Conservation (phyloP, 1,140 invertebrate genomes). For the Tetramorium alpestre region DNA sequence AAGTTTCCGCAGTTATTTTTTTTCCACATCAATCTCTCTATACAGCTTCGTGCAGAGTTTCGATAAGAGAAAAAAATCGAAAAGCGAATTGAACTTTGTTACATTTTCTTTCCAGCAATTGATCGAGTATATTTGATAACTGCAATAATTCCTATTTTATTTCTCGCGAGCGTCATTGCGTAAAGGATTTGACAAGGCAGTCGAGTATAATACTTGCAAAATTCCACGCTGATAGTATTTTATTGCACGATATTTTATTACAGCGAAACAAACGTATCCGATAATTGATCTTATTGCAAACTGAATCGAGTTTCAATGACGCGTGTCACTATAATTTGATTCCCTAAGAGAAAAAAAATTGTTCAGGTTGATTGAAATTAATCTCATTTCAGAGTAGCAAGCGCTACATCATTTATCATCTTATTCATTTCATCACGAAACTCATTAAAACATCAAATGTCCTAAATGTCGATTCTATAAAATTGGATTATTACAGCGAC, state of each 20-base stretch:
- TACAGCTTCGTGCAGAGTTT: background rate
- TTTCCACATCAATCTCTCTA: background rate
- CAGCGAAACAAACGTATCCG: slow-evolving; percentile 14
- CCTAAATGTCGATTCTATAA: slow-evolving; percentile 2
- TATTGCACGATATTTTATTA: slow-evolving; percentile 22
- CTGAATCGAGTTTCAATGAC: background rate
- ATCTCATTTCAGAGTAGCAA: background rate
- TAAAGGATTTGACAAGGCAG: background rate
- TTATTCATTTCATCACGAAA: slow-evolving; percentile 4
- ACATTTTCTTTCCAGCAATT: background rate
- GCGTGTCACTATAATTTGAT: slow-evolving; percentile 10
- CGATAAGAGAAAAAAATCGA: background rate
- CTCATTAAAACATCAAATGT: slow-evolving; percentile 11
- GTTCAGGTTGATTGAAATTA: slow-evolving; percentile 24
- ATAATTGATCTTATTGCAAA: slow-evolving; percentile 19
- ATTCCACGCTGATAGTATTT: slow-evolving; percentile 17
- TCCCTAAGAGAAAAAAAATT: background rate
- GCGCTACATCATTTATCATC: slow-evolving; percentile 24
- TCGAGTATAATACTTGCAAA: background rate
- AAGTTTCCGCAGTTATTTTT: background rate
- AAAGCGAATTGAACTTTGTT: slow-evolving; percentile 21
- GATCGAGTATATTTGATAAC: background rate
- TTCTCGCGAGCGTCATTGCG: background rate
- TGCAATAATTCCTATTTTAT: background rate
- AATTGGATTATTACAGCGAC: slow-evolving; percentile 22